phyloP scores from a whole-genome alignment of 2,113 vertebrate species.

The Fregata magnificens region DNA sequence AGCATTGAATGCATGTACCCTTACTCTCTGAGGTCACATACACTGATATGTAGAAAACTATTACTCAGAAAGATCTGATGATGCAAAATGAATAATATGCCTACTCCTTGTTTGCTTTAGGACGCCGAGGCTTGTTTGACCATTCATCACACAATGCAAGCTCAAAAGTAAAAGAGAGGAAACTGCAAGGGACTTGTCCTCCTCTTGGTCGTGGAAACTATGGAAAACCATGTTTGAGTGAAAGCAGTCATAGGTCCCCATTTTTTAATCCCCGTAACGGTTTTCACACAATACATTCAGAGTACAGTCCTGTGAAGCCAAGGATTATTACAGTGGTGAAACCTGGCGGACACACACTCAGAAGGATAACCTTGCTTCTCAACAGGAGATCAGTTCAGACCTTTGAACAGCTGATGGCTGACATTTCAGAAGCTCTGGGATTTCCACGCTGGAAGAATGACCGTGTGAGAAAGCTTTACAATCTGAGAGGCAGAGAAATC shows the following conservation, averaged over 20 bases:
- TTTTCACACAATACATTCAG: constrained; percentile 78
- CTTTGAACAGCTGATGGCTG: constrained; percentile 88
- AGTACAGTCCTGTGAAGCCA: constrained; percentile 85
- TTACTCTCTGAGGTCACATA: not conserved
- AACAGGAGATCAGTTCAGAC: constrained; percentile 90
- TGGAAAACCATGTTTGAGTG: constrained; percentile 56
- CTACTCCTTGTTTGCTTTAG: constrained; percentile 55
- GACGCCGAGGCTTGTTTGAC: constrained; percentile 45
- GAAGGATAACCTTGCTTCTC: constrained; percentile 89
- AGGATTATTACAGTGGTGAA: constrained; percentile 89
- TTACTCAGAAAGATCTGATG: not conserved
- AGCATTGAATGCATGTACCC: not conserved
- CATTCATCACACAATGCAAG: constrained; percentile 46
- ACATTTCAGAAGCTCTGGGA: constrained; percentile 93
- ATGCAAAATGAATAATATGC: not conserved
- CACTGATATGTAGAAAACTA: not conserved
- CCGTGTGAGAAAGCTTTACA: constrained; percentile 88
- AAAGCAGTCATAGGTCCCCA: constrained; percentile 1
- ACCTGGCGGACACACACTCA: constrained; percentile 73
- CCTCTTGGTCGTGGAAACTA: constrained; percentile 34
- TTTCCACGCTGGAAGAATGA: constrained; percentile 90
- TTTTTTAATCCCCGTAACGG: constrained; percentile 45
- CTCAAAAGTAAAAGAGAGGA: constrained; percentile 67
- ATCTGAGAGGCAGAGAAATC: constrained; percentile 81
- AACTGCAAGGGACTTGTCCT: constrained; percentile 67